Evolutionary conservation across 2,797 vertebrate species (phyloP).

Genomic region (Malurus splendens): DNA sequence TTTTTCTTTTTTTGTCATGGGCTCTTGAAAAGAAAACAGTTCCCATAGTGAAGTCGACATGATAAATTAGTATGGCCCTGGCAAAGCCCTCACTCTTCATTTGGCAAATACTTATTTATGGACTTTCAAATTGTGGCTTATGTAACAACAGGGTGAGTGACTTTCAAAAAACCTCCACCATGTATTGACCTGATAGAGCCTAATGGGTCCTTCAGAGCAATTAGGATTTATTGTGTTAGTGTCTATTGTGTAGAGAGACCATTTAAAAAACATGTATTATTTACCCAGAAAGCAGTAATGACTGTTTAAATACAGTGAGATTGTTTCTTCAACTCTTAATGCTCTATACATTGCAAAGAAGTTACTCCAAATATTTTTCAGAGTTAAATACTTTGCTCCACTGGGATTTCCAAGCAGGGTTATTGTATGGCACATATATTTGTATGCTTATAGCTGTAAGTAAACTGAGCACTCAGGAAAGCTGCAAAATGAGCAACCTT

Average conservation of each 20-base stretch:
- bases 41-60: slow-evolving; percentile 29
- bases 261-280: slow-evolving; percentile 55
- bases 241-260: slow-evolving; percentile 48
- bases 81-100: slow-evolving; percentile 43
- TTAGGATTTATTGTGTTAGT: slow-evolving; percentile 60
- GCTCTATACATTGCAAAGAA: neutral
- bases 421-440: neutral
- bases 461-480: neutral
- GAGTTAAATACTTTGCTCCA: neutral
- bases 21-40: slow-evolving; percentile 34
- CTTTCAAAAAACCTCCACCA: slow-evolving; percentile 17
- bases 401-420: neutral
- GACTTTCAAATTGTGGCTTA: slow-evolving; percentile 42
- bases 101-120: slow-evolving; percentile 60
- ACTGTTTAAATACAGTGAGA: slow-evolving; percentile 52
- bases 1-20: neutral
- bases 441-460: neutral
- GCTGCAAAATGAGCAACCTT: neutral
- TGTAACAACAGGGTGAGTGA: slow-evolving; percentile 35
- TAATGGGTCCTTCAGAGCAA: slow-evolving; percentile 69
- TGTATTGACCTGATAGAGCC: slow-evolving; percentile 55
- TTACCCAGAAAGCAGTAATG: slow-evolving; percentile 62
- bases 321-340: slow-evolving; percentile 20
- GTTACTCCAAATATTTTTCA: slow-evolving; percentile 1
- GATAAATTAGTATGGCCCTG: slow-evolving; percentile 55